Evolutionary conservation across 2,888 invertebrate species (phyloP).

Genomic region (Chrysina gloriosa): DNA sequence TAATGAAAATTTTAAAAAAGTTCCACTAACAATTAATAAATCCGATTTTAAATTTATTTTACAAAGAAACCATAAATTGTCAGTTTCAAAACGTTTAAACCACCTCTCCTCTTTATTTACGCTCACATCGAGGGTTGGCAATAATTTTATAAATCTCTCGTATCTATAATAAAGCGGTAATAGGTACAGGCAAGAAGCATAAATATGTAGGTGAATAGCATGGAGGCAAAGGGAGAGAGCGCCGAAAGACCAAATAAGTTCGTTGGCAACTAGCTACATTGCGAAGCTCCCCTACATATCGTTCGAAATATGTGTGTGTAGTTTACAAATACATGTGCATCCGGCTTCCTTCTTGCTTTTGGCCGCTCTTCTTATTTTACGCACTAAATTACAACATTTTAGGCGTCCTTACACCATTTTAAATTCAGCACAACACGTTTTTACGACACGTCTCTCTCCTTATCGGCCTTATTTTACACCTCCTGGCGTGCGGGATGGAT

Average conservation of each 20-base stretch:
- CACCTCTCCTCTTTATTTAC: too few species aligned
- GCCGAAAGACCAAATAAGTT: slow-evolving; percentile 9
- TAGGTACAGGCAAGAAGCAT: too few species aligned
- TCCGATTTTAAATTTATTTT: too few species aligned
- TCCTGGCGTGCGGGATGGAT: slow-evolving; percentile 19
- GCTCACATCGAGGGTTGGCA: too few species aligned
- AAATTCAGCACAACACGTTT: slow-evolving; percentile 34
- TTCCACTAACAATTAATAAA: too few species aligned
- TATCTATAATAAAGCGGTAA: too few species aligned
- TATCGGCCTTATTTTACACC: slow-evolving; percentile 33
- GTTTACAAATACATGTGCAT: neutral
- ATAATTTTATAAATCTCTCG: too few species aligned
- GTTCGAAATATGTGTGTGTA: neutral
- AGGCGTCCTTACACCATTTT: slow-evolving; percentile 21
- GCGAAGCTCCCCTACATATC: neutral
- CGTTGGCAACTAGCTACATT: neutral
- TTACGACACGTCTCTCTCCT: slow-evolving; percentile 28
- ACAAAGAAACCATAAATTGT: too few species aligned
- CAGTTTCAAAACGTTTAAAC: too few species aligned
- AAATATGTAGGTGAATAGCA: neutral
- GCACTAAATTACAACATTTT: slow-evolving; percentile 28
- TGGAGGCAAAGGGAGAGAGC: neutral
- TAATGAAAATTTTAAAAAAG: too few species aligned
- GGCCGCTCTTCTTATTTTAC: neutral
- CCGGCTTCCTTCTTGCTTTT: neutral